phyloP scores from a whole-genome alignment of 2,888 invertebrate species.

The Pheosia tremula region DNA sequence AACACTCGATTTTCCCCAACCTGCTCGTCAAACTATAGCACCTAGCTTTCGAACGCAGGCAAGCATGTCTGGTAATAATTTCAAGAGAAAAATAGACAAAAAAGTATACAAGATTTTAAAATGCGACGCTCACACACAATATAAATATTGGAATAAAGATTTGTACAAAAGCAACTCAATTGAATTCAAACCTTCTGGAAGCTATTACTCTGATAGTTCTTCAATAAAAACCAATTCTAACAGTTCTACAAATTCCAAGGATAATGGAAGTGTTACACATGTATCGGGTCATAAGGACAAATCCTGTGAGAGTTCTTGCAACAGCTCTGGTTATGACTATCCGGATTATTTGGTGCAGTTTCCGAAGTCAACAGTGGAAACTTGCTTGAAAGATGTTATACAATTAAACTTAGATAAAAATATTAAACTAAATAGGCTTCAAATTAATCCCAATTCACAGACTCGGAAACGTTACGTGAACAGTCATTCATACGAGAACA shows the following conservation, averaged over 20 bases:
- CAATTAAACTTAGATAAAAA: conserved; percentile 21
- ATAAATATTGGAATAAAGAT: conserved; percentile 13
- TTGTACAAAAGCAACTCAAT: conserved; percentile 14
- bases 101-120: conserved; percentile 7
- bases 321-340: conserved; percentile 30
- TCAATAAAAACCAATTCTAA: conserved; percentile 16
- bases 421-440: conserved; percentile 11
- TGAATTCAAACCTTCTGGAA: conserved; percentile 12
- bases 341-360: conserved; percentile 29
- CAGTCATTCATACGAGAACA: conserved; percentile 1
- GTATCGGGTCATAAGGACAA: conserved; percentile 13
- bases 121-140: conserved; percentile 15
- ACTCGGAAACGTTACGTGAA: neutral
- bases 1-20: conserved; percentile 2
- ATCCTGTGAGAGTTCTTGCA: conserved; percentile 28
- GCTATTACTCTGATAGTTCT: conserved; percentile 20
- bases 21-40: neutral
- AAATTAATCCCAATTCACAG: conserved; percentile 1
- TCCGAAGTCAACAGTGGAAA: conserved; percentile 27
- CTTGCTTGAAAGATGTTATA: conserved; percentile 29
- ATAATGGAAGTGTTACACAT: conserved; percentile 11
- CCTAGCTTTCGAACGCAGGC: neutral
- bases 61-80: conserved; percentile 10
- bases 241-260: conserved; percentile 14
- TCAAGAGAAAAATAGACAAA: conserved; percentile 4